phyloP scores from a whole-genome alignment of 2,113 vertebrate species.

The Cyprinodon brontotheroides region DNA sequence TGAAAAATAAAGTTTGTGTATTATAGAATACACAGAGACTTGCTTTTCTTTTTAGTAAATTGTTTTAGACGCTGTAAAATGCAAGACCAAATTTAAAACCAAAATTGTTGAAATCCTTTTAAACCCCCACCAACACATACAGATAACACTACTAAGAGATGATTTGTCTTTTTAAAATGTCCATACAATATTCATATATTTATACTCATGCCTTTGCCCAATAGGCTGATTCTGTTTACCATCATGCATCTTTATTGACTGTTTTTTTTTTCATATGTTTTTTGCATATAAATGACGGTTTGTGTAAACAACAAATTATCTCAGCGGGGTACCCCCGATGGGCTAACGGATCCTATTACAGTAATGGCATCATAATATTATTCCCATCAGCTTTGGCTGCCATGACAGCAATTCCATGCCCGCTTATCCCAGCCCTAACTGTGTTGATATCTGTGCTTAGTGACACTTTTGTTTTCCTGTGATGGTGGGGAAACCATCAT shows the following conservation, averaged over 20 bases:
- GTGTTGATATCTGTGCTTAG: no score
- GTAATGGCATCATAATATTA: constrained; percentile 32
- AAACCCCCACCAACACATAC: no score
- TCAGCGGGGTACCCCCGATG: constrained; percentile 48
- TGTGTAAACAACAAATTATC: constrained; percentile 61
- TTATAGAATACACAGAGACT: background rate
- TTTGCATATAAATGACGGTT: constrained; percentile 48
- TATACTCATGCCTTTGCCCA: background rate
- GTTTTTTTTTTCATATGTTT: constrained; percentile 34
- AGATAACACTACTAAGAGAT: no score
- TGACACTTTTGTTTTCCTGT: constrained; percentile 14
- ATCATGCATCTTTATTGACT: background rate
- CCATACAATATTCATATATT: no score
- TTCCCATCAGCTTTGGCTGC: constrained; percentile 15
- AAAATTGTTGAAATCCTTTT: background rate
- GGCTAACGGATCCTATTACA: constrained; percentile 47
- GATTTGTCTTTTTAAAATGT: no score
- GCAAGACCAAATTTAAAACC: background rate
- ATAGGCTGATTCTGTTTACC: background rate
- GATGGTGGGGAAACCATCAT: background rate
- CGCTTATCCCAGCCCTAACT: constrained; percentile 1
- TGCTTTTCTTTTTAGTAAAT: background rate
- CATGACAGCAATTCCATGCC: constrained; percentile 6
- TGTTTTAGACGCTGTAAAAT: background rate
- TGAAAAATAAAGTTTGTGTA: background rate